phyloP scores from a whole-genome alignment of 2,888 invertebrate species.

The Cryptocheilus praepositus region DNA sequence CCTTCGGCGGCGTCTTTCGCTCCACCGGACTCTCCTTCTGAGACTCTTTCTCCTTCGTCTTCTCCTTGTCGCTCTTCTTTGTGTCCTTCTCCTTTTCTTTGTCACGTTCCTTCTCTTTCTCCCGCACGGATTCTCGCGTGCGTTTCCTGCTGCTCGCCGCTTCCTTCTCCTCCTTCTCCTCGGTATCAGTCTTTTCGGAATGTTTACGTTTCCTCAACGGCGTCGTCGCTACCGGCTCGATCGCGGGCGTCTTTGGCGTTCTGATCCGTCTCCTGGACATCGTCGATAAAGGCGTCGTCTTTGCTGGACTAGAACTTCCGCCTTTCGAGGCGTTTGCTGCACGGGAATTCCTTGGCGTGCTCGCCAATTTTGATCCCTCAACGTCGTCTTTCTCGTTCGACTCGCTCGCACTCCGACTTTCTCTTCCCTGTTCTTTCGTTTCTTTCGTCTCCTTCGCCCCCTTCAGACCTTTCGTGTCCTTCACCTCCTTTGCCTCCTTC shows the following conservation, averaged over 20 bases:
- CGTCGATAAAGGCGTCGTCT: constrained; percentile 31
- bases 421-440: constrained; percentile 31
- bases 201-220: constrained; percentile 71
- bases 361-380: neutral
- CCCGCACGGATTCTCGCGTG: constrained; percentile 62
- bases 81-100: constrained; percentile 47
- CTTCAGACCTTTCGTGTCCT: constrained; percentile 65
- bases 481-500: constrained; percentile 34
- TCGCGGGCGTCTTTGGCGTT: constrained; percentile 52
- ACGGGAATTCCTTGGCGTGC: constrained; percentile 60
- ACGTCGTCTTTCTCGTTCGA: constrained; percentile 20
- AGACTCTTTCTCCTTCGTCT: constrained; percentile 40
- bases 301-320: constrained; percentile 39
- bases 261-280: constrained; percentile 59
- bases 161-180: constrained; percentile 60
- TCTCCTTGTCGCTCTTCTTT: constrained; percentile 35
- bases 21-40: constrained; percentile 35
- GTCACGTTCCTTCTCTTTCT: constrained; percentile 51
- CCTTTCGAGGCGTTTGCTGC: constrained; percentile 47
- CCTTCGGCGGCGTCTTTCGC: constrained; percentile 44
- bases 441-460: constrained; percentile 55
- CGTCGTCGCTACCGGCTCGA: constrained; percentile 32
- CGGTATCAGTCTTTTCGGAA: constrained; percentile 71
- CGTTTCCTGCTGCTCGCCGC: constrained; percentile 56
- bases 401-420: constrained; percentile 12